phyloP scores from a whole-genome alignment of 2,113 vertebrate genomes.

The Archilochus colubris region DNA sequence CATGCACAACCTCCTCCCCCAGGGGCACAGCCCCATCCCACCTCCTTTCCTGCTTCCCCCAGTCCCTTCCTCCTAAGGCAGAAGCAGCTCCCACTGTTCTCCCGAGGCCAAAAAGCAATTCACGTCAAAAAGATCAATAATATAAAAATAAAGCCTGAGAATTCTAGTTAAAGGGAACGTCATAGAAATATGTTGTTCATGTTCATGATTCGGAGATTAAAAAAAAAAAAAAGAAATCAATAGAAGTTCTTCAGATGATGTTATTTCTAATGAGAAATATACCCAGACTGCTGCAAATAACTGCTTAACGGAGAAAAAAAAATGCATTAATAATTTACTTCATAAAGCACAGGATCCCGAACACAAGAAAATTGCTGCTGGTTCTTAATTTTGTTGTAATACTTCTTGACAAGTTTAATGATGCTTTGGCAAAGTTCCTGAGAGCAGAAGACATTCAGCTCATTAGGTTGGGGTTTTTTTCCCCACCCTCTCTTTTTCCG shows the following conservation, averaged over 20 bases:
- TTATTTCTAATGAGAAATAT: constrained; percentile 82
- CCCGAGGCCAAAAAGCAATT: constrained; percentile 77
- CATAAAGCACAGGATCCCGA: constrained; percentile 64
- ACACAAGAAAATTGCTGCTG: constrained; percentile 64
- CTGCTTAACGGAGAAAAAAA: constrained; percentile 65
- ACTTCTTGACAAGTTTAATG: constrained; percentile 52
- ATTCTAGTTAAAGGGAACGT: constrained; percentile 76
- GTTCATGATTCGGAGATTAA: constrained; percentile 76
- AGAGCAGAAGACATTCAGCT: background rate
- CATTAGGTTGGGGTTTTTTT: background rate
- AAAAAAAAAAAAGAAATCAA: constrained; percentile 70
- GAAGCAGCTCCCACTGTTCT: constrained; percentile 50
- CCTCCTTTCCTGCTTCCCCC: too few species aligned
- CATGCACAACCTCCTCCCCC: background rate
- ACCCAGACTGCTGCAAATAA: constrained; percentile 73
- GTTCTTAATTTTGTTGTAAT: constrained; percentile 76
- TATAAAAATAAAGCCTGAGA: constrained; percentile 78
- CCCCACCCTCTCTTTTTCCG: fast-evolving
- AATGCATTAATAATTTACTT: constrained; percentile 82
- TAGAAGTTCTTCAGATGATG: constrained; percentile 79
- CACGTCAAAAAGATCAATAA: constrained; percentile 76
- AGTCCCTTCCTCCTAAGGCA: constrained; percentile 47
- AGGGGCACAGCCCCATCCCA: too few species aligned
- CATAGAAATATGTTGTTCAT: constrained; percentile 78
- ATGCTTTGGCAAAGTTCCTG: constrained; percentile 44